Evolutionary conservation across 1,140 invertebrate genomes (phyloP).

Genomic region (Brachionus sp.): DNA sequence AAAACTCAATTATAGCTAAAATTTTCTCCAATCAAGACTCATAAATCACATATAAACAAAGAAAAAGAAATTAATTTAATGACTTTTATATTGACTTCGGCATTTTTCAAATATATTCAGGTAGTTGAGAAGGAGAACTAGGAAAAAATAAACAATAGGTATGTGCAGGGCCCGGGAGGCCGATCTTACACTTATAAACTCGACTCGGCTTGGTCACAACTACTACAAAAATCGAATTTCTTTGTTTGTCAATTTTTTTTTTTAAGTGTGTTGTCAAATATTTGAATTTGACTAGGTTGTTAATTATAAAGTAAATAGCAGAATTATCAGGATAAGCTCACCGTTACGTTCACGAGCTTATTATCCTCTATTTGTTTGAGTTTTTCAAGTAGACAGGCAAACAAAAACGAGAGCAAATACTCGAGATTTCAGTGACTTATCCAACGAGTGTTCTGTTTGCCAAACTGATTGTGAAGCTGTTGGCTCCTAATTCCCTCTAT

Average conservation of each 20-base stretch:
- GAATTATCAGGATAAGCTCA: slow-evolving; percentile 39
- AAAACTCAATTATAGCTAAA: background rate
- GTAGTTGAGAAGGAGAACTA: background rate
- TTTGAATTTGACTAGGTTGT: slow-evolving; percentile 11
- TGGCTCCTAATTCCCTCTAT: background rate
- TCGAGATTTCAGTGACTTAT: slow-evolving; percentile 12
- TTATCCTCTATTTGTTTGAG: background rate
- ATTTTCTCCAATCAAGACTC: background rate
- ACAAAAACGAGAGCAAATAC: slow-evolving; percentile 25
- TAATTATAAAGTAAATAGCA: slow-evolving; percentile 24
- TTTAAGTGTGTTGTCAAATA: slow-evolving; percentile 29
- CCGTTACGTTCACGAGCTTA: background rate
- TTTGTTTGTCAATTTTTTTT: background rate
- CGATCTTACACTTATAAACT: background rate
- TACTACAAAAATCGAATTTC: background rate
- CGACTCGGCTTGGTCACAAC: background rate
- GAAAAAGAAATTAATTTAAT: slow-evolving; percentile 17
- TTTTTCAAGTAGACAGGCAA: slow-evolving; percentile 36
- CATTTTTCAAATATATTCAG: background rate
- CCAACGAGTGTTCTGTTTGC: background rate
- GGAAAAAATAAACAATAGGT: background rate
- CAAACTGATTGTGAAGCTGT: background rate
- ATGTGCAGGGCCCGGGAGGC: background rate
- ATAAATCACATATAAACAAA: background rate
- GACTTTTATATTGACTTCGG: slow-evolving; percentile 28